Base-by-base conservation (phyloP, 2,797 vertebrate genomes). In the Hippoglossus hippoglossus region DNA sequence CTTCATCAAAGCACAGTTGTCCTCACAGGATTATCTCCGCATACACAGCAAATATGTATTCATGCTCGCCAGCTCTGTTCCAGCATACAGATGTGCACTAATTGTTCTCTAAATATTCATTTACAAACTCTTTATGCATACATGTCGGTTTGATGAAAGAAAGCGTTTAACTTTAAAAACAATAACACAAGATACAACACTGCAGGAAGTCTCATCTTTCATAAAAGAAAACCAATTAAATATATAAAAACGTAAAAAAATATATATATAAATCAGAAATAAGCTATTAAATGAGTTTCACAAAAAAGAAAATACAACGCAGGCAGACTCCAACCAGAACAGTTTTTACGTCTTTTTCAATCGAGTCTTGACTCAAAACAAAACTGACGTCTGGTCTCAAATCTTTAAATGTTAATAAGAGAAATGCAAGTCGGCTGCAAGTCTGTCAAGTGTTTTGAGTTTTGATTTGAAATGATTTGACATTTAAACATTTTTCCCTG, bases 1-100 rank as follows among this genome's bases (percentile, higher is more conserved):
- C 15, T 59, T 79, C 56, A 79, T 79, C 67, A 84, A 86, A 82
- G 44, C 51, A 9, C 36, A 26, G 41, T 44, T 69, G 58, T 58
- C 63, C 80, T 78, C 57, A 0, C 12, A 57, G 76, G 77, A 71
- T 54, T 71, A 70, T 62, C 16, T 46, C 24, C 58, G 69, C 18
- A 64, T 64, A 60, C 47, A 49, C 58, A 59, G 54, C 19, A 69
- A 62, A 79, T 72, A 63, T 78, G 15, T 53, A 77, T 78, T 77
- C 22, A 62, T 60, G 51, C 47, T 36, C 21, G 39, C 47, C 19
- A 24, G 46, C 13, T 60, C 59, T 47, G 53, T 70, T 71, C 57
- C 53, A 74, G 75, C 67, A 77, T 82, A 63, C 69, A 71, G 52
- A 79, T 86, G 39, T 74, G 31, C 39, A 51, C 21, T 46, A 4